Evolutionary conservation across 2,888 invertebrate species (phyloP).

Genomic region (Tholera decimalis): DNA sequence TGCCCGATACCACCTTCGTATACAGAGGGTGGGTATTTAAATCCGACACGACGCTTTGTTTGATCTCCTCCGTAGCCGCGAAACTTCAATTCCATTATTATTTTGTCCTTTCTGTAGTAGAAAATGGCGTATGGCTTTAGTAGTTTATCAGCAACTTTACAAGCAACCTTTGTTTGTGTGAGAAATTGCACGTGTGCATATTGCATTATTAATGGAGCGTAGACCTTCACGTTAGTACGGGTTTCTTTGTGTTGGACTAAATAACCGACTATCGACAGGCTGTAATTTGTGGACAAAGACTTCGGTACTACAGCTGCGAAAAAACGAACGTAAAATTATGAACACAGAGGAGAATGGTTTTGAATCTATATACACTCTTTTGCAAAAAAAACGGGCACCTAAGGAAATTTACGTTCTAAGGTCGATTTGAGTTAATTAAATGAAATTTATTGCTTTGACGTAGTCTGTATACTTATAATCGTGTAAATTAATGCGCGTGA

Average conservation of each 20-base stretch:
- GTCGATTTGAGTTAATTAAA: too few species aligned
- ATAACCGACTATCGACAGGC: conserved; percentile 11
- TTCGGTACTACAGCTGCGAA: not conserved
- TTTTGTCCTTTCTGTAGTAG: not conserved
- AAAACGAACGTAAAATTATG: too few species aligned
- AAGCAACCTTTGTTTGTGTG: conserved; percentile 19
- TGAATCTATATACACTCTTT: too few species aligned
- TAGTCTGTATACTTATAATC: too few species aligned
- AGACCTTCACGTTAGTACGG: conserved; percentile 5
- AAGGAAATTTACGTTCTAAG: too few species aligned
- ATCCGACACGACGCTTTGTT: conserved; percentile 27
- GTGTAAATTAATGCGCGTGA: too few species aligned
- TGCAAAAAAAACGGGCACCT: too few species aligned
- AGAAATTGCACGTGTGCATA: conserved; percentile 32
- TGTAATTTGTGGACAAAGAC: conserved; percentile 7
- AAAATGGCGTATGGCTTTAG: not conserved
- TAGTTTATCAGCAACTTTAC: conserved; percentile 19
- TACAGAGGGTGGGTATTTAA: conserved; percentile 28
- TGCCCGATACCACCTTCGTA: conserved; percentile 17
- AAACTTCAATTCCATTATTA: conserved; percentile 27
- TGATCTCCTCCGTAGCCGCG: conserved; percentile 30
- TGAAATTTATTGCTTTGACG: too few species aligned
- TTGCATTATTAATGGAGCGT: conserved; percentile 26
- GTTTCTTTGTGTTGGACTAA: conserved; percentile 23
- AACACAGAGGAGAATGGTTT: too few species aligned